phyloP scores from a whole-genome alignment of 2,888 invertebrate species.

The Arctia plantaginis region DNA sequence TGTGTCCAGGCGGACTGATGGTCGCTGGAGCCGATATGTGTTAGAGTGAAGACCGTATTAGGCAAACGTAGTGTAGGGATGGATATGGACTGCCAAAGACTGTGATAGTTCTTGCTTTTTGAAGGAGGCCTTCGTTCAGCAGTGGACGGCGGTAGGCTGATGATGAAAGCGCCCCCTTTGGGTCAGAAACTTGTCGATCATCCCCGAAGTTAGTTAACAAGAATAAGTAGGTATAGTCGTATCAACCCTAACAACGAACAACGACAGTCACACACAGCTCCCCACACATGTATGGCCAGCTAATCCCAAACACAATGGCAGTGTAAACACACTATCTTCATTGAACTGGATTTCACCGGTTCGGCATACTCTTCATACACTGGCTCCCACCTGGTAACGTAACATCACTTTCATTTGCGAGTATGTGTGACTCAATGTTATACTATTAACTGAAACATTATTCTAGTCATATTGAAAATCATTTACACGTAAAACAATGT shows the following conservation, averaged over 20 bases:
- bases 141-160: too few relatives aligned
- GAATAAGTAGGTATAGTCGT: background rate
- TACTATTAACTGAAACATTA: slow-evolving; percentile 2
- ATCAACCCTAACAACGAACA: slow-evolving; percentile 48
- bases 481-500: background rate
- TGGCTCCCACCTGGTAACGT: slow-evolving; percentile 42
- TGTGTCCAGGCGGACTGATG: too few relatives aligned
- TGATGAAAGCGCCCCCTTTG: too few relatives aligned
- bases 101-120: too few relatives aligned
- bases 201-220: background rate
- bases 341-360: slow-evolving; percentile 45
- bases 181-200: background rate
- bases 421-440: slow-evolving; percentile 12
- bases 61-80: too few relatives aligned
- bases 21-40: too few relatives aligned
- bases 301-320: slow-evolving; percentile 48
- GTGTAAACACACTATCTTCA: slow-evolving; percentile 49
- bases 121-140: too few relatives aligned
- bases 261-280: slow-evolving; percentile 34
- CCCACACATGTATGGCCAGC: slow-evolving; percentile 49
- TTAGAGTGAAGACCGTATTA: too few relatives aligned
- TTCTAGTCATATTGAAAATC: background rate
- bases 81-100: too few relatives aligned
- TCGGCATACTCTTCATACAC: slow-evolving; percentile 25
- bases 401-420: slow-evolving; percentile 11